Base-by-base conservation (phyloP, 37 sponge, comb jelly and placozoan species). In the Geodia barretti region DNA sequence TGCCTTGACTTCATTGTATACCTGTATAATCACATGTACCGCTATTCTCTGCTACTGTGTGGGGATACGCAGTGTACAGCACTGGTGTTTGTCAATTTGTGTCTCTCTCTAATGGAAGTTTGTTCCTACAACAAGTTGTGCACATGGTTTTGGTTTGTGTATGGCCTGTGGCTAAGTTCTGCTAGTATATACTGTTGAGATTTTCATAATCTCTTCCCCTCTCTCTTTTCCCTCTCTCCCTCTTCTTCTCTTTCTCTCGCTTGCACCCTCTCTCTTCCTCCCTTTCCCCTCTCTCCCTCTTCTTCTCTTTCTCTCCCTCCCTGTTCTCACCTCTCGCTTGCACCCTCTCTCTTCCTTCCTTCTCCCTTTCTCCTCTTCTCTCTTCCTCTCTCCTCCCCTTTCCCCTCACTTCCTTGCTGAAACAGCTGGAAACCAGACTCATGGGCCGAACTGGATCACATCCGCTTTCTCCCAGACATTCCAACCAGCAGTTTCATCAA, bases 371-470 rank as follows among this genome's bases (percentile, higher is more conserved):
- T 38, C 24, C 73, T 36, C 39, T 36, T 21, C 24, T 38, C 24
- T 32, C 20, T 4, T 43, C 60, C 31, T 28, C 62, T 24, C 33
- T 39, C 7, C 11, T 72, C 28, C 78, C 21, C 33, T 39, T 36
- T 34, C 40, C 25, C 39, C 47, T 14, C 62, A 34, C 66, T 25
- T 30, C 40, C 30, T 17, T 58, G 19, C 5, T 3, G n/a, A 21
- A 58, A 3, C 58, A 91, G 92, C 1, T 92, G 92, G 92, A 87
- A 77, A 75, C 84, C 84, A 4, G 23, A 58, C 29, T 38, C 80
- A 21, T 83, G 78, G 75, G 81, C 79, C 14, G 81, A 87, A 5
- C 38, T 92, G 4, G 30, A 39, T 0, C 65, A 87, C 62, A 79
- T 87, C 8, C 63, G 92, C 4, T 73, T 63, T 17, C 85, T 79